These are phyloP conservation scores for Tokudaia muenninki DNA, from an alignment of 2,797 vertebrate species.

Conservation along the genomic window DNA sequence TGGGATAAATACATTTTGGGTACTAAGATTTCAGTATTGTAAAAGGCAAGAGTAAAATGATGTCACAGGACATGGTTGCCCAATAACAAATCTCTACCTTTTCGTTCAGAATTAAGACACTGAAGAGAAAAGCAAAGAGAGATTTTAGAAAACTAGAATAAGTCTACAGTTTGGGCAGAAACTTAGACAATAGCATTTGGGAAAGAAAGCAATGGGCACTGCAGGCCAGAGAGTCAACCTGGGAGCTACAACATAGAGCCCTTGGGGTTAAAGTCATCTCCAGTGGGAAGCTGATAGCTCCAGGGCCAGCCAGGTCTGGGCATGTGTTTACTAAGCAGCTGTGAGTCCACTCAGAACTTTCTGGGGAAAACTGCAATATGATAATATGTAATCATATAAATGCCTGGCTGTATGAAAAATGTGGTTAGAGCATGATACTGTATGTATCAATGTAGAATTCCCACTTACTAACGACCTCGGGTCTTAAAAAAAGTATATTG, in stretches of 20 bases:
- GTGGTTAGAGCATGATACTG: not conserved
- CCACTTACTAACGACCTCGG: not conserved
- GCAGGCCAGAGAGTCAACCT: not conserved
- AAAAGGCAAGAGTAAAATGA: constrained; percentile 5
- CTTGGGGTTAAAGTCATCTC: not conserved
- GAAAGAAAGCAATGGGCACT: not conserved
- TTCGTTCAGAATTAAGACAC: not conserved
- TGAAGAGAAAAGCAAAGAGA: not conserved
- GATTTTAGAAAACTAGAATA: not conserved
- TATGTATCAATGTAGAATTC: not conserved
- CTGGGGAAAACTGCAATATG: not conserved
- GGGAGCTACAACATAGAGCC: not conserved
- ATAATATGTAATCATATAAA: not conserved
- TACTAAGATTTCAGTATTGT: constrained; percentile 5
- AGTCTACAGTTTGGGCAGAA: not conserved
- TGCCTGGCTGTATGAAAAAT: not conserved
- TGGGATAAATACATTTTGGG: not conserved
- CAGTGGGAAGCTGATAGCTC: not conserved
- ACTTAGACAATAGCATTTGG: not conserved
- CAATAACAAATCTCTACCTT: not conserved
- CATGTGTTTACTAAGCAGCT: not conserved
- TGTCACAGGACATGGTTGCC: not conserved
- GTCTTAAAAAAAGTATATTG: not conserved
- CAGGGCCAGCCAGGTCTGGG: accelerated
- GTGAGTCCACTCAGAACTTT: not conserved